Evolutionary conservation across 2,797 vertebrate genomes (phyloP), one percentile per base, ranked within the genome.

Genomic region (Kryptolebias ocellatus): DNA sequence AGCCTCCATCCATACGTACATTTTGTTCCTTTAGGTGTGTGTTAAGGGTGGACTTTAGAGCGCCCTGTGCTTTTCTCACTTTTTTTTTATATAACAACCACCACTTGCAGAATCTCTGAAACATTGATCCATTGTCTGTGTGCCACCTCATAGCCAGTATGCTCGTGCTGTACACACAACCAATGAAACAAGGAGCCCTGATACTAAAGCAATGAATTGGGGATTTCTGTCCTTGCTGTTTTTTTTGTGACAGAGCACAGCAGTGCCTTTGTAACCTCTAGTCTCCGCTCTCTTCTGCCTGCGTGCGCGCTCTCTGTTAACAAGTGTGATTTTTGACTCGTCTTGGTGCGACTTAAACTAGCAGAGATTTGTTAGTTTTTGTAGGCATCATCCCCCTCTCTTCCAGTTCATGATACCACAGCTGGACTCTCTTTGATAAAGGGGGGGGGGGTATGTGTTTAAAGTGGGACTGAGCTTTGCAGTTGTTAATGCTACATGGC

Each of bases 1-100:
- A 69, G 34, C 67, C 68, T 31, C 27, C 31, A 53, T 71, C 72
- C 57, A 60, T 76, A 68, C 82, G 83, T 87, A 84, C 72, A 55
- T 84, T 77, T 51, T 87, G 79, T 83, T 79, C 79, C 57, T 86
- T 70, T 53, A 47, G 16, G 50, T 72, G 72, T 59, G 76, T 80
- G 81, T 84, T 82, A 84, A 82, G 83, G 81, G 31, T 83, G 84
- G 83, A 89, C 88, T 91, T 89, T 85, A 75, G 79, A 86, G 66
- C 78, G 29, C 50, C 64, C 69, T 79, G 49, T n/a, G 28, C 70
- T 66, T 69, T 67, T 66, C 45, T 63, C 62, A 60, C 66, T n/a
- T 34, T 29, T 51, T 62, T 39, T 39, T 12, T 60, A 34, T 6
- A 49, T 59, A 56, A 49, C 59, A 73, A 57, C 44, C 37, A 66